Base-by-base conservation (phyloP, 2,888 invertebrate genomes). In the Polydrusus pterygomalis region DNA sequence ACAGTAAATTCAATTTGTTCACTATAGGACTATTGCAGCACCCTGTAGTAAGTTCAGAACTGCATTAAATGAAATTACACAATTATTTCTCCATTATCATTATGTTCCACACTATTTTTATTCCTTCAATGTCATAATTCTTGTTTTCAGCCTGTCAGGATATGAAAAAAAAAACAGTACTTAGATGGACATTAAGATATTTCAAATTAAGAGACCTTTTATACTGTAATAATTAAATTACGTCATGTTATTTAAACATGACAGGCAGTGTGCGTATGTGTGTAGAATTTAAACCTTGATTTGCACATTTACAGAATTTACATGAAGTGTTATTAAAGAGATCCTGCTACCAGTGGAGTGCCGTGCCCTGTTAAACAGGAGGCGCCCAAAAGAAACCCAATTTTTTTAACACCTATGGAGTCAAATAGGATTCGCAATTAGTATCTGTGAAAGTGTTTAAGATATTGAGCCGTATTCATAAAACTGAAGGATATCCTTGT, bases 201-300 rank as follows among this genome's bases (percentile, higher is more conserved):
- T 38, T 38, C 10, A 40, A 18, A 13, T 30, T 38, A 17, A 17
- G 9, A 60, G 40, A 38, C 13, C 58, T 60, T 38, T 34, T 30
- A 56, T 56, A 30, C 38, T 38, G 43, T 6, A 17, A 38, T 58
- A 34, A 60, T 60, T 60, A 38, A 15, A 60, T 60, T 60, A 60
- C 38, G 17, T 60, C 58, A 54, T 54, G 58, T 17, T 38, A 38
- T 18, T 34, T 18, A 9, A 60, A 11, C 11, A 15, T 18, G 58
- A 38, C 18, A 60, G 58, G 38, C 38, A 60, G 38, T 38, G 38
- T 38, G 58, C 58, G 58, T 60, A 60, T 18, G 58, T 17, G 58
- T 38, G 40, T 15, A 17, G 38, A 60, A 34, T 60, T 38, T 38
- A 60, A 60, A 60, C 38, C 34, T 38, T 34, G 34, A 38, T 38